These are phyloP conservation scores for Nemotelus pantherinus DNA, from an alignment of 2,888 invertebrate species.

Conservation along the genomic window DNA sequence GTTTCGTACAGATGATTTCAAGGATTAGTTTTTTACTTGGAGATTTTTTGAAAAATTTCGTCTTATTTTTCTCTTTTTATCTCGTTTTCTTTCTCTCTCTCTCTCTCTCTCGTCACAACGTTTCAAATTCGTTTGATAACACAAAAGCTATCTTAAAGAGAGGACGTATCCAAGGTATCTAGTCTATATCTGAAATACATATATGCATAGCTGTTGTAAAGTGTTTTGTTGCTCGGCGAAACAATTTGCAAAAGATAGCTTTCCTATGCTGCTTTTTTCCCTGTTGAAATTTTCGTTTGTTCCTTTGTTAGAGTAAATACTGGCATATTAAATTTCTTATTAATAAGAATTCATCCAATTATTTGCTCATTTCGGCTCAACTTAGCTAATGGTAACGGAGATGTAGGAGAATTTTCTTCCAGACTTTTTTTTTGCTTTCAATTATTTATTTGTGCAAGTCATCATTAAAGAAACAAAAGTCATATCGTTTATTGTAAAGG, in stretches of 20 bases:
- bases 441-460: no score
- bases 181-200: neutral
- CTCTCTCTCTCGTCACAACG: neutral
- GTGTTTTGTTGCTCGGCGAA: neutral
- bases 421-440: no score
- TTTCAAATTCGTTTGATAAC: neutral
- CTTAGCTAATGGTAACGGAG: no score
- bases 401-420: no score
- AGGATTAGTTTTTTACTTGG: slow-evolving; percentile 2
- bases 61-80: slow-evolving; percentile 17
- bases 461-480: no score
- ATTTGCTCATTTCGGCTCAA: no score
- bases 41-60: slow-evolving; percentile 6
- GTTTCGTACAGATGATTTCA: neutral
- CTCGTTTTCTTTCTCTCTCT: neutral
- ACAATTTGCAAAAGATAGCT: slow-evolving; percentile 16
- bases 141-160: slow-evolving; percentile 35
- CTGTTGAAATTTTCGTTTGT: no score
- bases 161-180: slow-evolving; percentile 41
- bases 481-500: no score
- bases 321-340: no score
- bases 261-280: neutral
- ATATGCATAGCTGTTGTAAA: no score
- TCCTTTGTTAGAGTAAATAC: no score
- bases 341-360: no score